Percentiles rank a stretch among this genome's conserved stretches.
Evolutionary conservation across 2,797 vertebrate species (phyloP).

Genomic region (Knipowitschia caucasica): DNA sequence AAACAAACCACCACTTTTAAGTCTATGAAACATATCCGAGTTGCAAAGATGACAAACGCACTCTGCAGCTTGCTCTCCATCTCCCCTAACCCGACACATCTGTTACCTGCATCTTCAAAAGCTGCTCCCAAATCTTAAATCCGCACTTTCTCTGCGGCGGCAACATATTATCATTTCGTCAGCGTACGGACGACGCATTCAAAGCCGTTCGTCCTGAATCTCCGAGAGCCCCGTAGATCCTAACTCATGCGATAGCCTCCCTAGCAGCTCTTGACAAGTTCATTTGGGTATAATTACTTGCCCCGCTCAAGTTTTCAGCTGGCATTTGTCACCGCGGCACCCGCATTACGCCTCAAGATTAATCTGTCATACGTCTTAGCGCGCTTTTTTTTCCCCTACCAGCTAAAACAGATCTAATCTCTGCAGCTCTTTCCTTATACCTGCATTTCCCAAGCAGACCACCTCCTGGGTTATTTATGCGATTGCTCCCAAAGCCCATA

Average conservation of each 20-base stretch:
- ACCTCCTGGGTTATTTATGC: constrained; percentile 56
- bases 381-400: constrained; percentile 45
- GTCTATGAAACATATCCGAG: not conserved
- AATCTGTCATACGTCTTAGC: constrained; percentile 61
- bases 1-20: not conserved
- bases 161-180: constrained; percentile 54
- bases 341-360: constrained; percentile 53
- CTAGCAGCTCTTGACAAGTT: constrained; percentile 59
- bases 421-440: constrained; percentile 6
- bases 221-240: constrained; percentile 35
- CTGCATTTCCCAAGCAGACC: constrained; percentile 25
- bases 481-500: constrained; percentile 39
- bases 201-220: constrained; percentile 50
- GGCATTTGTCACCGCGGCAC: constrained; percentile 60
- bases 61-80: constrained; percentile 18
- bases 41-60: constrained; percentile 1
- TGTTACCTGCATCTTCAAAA: constrained; percentile 23
- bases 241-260: constrained; percentile 50
- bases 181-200: constrained; percentile 26
- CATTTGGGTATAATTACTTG: constrained; percentile 68
- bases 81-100: constrained; percentile 20
- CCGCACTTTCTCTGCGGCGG: constrained; percentile 12
- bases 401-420: constrained; percentile 54
- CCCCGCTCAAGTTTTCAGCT: constrained; percentile 57
- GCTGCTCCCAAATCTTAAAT: constrained; percentile 20